phyloP scores from a whole-genome alignment of 2,797 vertebrate genomes.

The Myotis myotis region DNA sequence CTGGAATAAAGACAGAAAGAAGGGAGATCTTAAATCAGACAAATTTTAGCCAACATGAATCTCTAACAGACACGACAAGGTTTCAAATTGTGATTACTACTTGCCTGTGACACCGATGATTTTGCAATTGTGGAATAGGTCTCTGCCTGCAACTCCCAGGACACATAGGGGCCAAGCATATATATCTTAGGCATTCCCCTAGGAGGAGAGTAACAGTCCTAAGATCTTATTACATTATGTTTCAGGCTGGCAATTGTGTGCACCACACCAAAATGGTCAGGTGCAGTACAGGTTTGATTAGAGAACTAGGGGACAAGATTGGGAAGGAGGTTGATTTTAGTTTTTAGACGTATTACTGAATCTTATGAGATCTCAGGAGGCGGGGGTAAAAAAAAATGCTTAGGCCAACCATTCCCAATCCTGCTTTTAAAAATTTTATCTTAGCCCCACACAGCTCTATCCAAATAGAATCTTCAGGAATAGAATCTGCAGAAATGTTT shows the following conservation, averaged over 20 bases:
- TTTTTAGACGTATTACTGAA: background rate
- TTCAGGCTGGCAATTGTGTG: constrained; percentile 4
- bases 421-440: background rate
- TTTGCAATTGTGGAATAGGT: constrained; percentile 55
- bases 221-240: constrained; percentile 49
- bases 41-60: constrained; percentile 52
- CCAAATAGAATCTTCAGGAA: constrained; percentile 14
- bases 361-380: background rate
- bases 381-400: background rate
- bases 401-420: background rate
- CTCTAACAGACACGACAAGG: constrained; percentile 51
- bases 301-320: background rate
- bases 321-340: background rate
- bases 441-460: background rate
- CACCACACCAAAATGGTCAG: constrained; percentile 25
- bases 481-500: background rate
- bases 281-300: constrained; percentile 7
- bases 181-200: constrained; percentile 40
- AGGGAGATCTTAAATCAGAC: constrained; percentile 46
- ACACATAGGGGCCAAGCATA: constrained; percentile 46
- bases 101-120: constrained; percentile 46
- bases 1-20: constrained; percentile 44
- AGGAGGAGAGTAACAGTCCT: constrained; percentile 59
- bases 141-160: constrained; percentile 60
- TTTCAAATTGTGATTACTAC: constrained; percentile 59